Evolutionary conservation across 2,888 invertebrate species (phyloP).

Genomic region (Andrena bicolor): DNA sequence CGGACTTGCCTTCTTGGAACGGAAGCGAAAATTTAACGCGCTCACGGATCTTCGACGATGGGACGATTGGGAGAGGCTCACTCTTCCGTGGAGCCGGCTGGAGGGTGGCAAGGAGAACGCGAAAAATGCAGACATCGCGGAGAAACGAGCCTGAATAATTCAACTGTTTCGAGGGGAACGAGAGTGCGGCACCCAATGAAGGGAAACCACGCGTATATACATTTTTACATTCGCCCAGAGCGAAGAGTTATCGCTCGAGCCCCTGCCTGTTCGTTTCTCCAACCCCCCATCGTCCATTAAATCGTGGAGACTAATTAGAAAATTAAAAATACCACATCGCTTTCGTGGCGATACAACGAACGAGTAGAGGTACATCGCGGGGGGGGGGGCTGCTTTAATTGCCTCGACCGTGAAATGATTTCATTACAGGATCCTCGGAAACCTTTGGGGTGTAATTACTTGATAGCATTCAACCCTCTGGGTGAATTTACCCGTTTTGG

Average conservation of each 20-base stretch:
- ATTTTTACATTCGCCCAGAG: constrained; percentile 6
- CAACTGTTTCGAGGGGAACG: constrained; percentile 43
- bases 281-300: neutral
- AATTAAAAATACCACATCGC: neutral
- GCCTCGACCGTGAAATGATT: constrained; percentile 1
- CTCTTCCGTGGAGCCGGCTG: constrained; percentile 16
- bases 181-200: constrained; percentile 23
- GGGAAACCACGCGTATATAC: constrained; percentile 1
- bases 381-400: neutral
- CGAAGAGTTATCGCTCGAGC: constrained; percentile 1
- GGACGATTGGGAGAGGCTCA: constrained; percentile 35
- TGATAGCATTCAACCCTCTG: neutral
- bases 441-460: neutral
- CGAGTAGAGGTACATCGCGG: neutral
- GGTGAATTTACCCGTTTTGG: too few relatives aligned
- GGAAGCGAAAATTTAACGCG: neutral
- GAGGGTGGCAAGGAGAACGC: constrained; percentile 31
- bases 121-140: constrained; percentile 52
- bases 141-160: constrained; percentile 56
- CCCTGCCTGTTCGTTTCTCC: neutral
- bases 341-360: neutral
- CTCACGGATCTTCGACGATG: constrained; percentile 1
- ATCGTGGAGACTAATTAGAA: neutral
- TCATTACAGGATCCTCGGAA: neutral
- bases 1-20: neutral